These are phyloP conservation scores for Crypturellus undulatus DNA, from an alignment of 2,113 vertebrate species.

Conservation along the genomic window DNA sequence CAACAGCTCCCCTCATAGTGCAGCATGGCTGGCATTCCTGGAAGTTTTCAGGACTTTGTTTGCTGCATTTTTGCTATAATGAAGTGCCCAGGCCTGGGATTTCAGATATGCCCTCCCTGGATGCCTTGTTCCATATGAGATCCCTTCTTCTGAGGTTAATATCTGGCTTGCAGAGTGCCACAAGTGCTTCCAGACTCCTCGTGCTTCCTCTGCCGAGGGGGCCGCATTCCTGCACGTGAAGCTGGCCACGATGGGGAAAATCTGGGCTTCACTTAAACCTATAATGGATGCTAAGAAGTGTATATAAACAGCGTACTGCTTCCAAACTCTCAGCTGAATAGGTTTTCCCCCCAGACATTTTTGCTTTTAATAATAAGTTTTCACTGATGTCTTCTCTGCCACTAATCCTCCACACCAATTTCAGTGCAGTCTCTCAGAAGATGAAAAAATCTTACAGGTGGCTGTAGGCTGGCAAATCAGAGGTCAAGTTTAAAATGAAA, in stretches of 20 bases:
- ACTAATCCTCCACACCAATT: neutral
- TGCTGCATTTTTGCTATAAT: neutral
- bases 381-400: neutral
- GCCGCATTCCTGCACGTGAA: neutral
- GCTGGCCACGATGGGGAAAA: neutral
- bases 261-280: neutral
- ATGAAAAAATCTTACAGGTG: neutral
- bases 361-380: neutral
- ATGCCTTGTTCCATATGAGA: neutral
- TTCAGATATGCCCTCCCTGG: neutral
- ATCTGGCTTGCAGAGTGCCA: neutral
- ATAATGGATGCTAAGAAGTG: neutral
- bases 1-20: neutral
- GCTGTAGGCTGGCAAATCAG: neutral
- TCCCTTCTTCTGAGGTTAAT: neutral
- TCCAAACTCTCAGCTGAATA: neutral
- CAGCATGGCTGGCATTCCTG: neutral
- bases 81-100: neutral
- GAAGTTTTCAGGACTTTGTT: neutral
- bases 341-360: neutral
- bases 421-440: neutral
- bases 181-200: slow-evolving; percentile 4
- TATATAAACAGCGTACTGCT: neutral
- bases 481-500: neutral
- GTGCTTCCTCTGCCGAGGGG: neutral